Evolutionary conservation across 2,888 invertebrate species (phyloP), one percentile per base, ranked within the genome.

Genomic region (Diplolepis rosae): DNA sequence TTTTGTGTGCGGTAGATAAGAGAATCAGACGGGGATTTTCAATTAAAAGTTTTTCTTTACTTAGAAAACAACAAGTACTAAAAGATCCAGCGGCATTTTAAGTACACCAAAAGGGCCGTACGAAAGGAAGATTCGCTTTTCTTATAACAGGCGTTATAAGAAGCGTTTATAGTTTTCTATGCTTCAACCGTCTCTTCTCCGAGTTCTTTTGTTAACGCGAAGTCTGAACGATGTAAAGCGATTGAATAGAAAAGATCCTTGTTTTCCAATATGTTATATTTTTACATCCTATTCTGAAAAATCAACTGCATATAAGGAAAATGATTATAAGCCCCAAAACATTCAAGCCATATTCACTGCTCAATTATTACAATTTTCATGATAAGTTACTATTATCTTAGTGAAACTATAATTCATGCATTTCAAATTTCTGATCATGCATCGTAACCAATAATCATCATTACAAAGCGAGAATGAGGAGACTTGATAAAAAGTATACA

Each of bases 1-100:
- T 68, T 75, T 73, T 68, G 69, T 73, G 54, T 69, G 5, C 2
- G 79, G 80, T 18, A 2, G 13, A 71, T 71, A 76, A 69, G 66
- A 65, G 48, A 61, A 61, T 69, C 67, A 79, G 81, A 80, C 82
- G 79, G 78, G 79, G 80, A 82, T 83, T 82, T 83, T 84, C 84
- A 84, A 84, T 84, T 84, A 84, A 84, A 84, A 84, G 79, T 84
- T 84, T 84, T 80, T 77, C 76, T 77, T 77, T 70, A 72, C 80
- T 82, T 76, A 79, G 81, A 78, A 80, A 78, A 80, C 80, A 83
- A 83, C 83, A 82, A 84, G 80, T 78, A 71, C 42, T 71, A 69
- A 56, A 66, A 28, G 27, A 71, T 68, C 54, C 68, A 73, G 75
- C 72, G 76, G 80, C 75, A 82, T 80, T 80, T 80, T 77, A 78